phyloP scores from a whole-genome alignment of 1,140 invertebrate genomes.

The Dendrolimus kikuchii region DNA sequence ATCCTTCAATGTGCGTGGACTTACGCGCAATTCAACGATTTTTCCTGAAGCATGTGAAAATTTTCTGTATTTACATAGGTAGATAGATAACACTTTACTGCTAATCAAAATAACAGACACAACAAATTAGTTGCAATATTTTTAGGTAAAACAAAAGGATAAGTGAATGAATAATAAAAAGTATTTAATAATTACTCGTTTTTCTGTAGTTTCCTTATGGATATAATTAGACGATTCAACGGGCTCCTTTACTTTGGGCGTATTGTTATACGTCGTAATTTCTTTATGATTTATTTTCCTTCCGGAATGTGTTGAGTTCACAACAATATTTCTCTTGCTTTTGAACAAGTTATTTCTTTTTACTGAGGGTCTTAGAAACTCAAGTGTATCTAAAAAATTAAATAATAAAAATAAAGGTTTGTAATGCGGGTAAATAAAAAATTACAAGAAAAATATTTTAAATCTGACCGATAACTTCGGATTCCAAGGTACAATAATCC shows the following conservation, averaged over 20 bases:
- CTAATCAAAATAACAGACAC: too few relatives aligned
- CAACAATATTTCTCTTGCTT: too few relatives aligned
- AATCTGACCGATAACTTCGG: slow-evolving; percentile 27
- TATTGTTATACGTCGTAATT: background rate
- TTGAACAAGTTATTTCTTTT: slow-evolving; percentile 18
- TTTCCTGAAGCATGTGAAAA: too few relatives aligned
- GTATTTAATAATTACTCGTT: slow-evolving; percentile 8
- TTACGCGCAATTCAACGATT: too few relatives aligned
- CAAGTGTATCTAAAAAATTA: slow-evolving; percentile 37
- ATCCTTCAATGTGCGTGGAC: too few relatives aligned
- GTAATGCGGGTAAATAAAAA: slow-evolving; percentile 8
- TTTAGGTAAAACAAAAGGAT: too few relatives aligned
- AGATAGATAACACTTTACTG: too few relatives aligned
- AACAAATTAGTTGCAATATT: too few relatives aligned
- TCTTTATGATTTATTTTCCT: background rate
- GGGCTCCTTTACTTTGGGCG: background rate
- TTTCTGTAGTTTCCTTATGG: slow-evolving; percentile 17
- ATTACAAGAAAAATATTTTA: slow-evolving; percentile 21
- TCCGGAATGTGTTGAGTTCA: background rate
- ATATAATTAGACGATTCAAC: slow-evolving; percentile 12
- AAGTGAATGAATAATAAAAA: background rate
- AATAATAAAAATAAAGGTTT: slow-evolving; percentile 16
- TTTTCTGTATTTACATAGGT: too few relatives aligned
- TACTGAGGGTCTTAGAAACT: slow-evolving; percentile 33
- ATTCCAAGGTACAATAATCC: slow-evolving; percentile 20